phyloP scores from a whole-genome alignment of 2,797 vertebrate species.

The Premnoplex brunnescens region DNA sequence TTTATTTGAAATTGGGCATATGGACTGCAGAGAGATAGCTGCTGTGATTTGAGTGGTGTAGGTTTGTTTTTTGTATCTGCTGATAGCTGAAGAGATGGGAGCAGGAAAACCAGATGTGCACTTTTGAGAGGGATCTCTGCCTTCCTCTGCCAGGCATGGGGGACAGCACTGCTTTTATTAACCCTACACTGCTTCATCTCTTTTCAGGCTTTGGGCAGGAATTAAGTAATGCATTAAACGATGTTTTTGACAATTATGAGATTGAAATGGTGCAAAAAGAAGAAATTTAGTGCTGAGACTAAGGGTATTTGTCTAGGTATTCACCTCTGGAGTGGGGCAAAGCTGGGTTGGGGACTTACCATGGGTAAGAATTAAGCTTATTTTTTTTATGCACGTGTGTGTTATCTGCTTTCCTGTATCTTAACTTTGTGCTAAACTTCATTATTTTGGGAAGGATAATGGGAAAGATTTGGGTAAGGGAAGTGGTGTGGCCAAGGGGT shows the following conservation, averaged over 20 bases:
- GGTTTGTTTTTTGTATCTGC: not conserved
- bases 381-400: not conserved
- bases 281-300: not conserved
- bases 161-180: not conserved
- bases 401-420: not conserved
- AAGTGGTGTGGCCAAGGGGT: fast-evolving
- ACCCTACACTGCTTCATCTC: not conserved
- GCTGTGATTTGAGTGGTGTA: not conserved
- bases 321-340: not conserved
- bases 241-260: not conserved
- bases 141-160: not conserved
- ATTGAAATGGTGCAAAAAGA: not conserved
- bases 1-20: not conserved
- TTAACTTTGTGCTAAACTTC: not conserved
- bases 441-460: not conserved
- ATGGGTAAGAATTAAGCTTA: not conserved
- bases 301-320: not conserved
- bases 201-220: not conserved
- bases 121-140: not conserved
- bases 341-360: not conserved
- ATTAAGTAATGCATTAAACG: not conserved
- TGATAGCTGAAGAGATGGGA: not conserved
- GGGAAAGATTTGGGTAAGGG: not conserved
- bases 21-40: not conserved
- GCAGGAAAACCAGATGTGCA: not conserved